Conservation (phyloP, 2,888 invertebrate genomes). For the Andrena haemorrhoa region DNA sequence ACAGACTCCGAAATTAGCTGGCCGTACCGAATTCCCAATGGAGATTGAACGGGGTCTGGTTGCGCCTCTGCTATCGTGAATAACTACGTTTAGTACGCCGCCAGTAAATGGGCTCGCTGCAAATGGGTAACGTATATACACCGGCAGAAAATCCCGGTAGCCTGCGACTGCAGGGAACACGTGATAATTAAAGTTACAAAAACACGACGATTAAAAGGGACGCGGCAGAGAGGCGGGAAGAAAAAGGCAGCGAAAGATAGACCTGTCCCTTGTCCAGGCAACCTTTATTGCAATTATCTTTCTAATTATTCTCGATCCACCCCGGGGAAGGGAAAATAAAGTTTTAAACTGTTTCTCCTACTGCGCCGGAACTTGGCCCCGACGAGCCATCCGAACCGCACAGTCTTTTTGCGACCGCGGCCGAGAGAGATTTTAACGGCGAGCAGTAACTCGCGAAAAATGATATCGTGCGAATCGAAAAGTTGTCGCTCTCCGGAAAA, state of each 20-base stretch:
- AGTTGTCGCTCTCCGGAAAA: no score
- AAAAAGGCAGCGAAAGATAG: slow-evolving; percentile 38
- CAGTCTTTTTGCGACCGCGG: neutral
- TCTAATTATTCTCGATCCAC: slow-evolving; percentile 62
- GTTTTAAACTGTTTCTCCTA: neutral
- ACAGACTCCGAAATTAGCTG: slow-evolving; percentile 74
- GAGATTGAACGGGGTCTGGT: slow-evolving; percentile 72
- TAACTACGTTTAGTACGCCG: slow-evolving; percentile 72
- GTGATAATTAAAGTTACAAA: slow-evolving; percentile 75
- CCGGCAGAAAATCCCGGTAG: slow-evolving; percentile 68
- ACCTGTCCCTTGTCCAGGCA: slow-evolving; percentile 30
- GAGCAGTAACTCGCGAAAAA: no score
- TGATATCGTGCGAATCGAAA: no score
- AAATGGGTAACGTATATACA: slow-evolving; percentile 62
- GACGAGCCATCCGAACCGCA: slow-evolving; percentile 11
- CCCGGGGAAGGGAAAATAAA: slow-evolving; percentile 29
- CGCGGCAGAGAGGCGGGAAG: neutral
- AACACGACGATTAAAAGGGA: slow-evolving; percentile 61
- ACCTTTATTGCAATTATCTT: slow-evolving; percentile 68
- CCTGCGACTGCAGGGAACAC: slow-evolving; percentile 68
- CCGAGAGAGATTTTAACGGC: no score
- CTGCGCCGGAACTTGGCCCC: slow-evolving; percentile 17
- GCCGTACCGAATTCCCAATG: slow-evolving; percentile 75
- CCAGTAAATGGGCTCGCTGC: slow-evolving; percentile 68
- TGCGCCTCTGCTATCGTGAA: slow-evolving; percentile 74